Evolutionary conservation across 2,113 vertebrate genomes (phyloP), one percentile per base, ranked within the genome.

Genomic region (Ardeotis arabs): DNA sequence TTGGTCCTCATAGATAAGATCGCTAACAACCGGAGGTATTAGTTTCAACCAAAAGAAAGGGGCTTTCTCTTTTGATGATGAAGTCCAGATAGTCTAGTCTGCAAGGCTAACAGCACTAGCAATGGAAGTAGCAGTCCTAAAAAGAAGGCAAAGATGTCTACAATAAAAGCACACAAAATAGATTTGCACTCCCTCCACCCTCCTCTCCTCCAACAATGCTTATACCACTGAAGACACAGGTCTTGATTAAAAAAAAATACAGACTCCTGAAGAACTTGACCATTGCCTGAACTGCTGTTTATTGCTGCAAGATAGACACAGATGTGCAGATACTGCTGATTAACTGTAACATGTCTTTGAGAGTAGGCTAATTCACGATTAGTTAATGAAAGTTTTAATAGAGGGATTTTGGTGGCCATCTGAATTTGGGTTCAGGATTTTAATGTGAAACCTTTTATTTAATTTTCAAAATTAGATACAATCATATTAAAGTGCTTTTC

Each of bases 181-280:
- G 29, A 58, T 58, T 8, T 87, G 20, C 4, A 44, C 41, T 49
- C 49, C 49, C 49, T 22, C 20, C 49, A 49, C 3, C 4, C 4
- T 10, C 2, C 0, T 44, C 14, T 44, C 41, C 31, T 10, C 3
- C 13, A 0, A 0, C 31, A 72, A 5, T 19, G 23, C 7, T 67
- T 33, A 58, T 41, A 37, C 14, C 11, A 59, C 12, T 69, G 31
- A 62, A 37, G 24, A 41, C 16, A 55, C 1, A 35, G n/a, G n/a
- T 28, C 7, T 80, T 2, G 0, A 59, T 44, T 87, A 10, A 4
- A 55, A 72, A 90, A 56, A 87, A 59, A 29, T 6, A 41, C 1
- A 64, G 23, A n/a, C 73, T 69, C 19, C 55, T 31, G 17, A 87
- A 76, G 37, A 72, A 39, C 6, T 10, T 56, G 31, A 89, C 44